Percentiles rank a stretch among this genome's conserved stretches.
Conservation (phyloP, 2,113 vertebrate genomes). For the Clarias batrachus region DNA sequence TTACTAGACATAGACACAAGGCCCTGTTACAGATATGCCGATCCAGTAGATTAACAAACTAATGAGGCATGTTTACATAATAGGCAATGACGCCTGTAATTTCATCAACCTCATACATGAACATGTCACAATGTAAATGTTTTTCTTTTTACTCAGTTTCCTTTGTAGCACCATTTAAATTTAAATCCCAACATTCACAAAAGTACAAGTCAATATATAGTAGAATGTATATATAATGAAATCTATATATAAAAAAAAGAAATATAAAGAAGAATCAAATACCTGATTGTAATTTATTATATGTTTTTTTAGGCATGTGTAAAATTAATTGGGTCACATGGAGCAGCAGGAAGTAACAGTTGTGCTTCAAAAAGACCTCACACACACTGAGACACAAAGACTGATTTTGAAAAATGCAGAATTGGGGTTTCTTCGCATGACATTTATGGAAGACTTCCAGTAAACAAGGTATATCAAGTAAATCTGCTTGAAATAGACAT, state of each 20-base stretch:
- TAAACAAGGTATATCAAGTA: neutral
- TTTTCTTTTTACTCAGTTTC: constrained; percentile 13
- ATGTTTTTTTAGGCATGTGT: neutral
- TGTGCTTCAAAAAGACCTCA: constrained; percentile 21
- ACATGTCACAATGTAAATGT: neutral
- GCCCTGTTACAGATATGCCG: neutral
- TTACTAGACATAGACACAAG: neutral
- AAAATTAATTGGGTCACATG: constrained; percentile 29
- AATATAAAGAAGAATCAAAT: neutral
- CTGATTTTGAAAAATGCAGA: constrained; percentile 34
- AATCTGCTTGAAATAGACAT: neutral
- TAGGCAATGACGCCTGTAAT: neutral
- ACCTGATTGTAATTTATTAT: neutral
- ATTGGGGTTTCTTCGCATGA: neutral
- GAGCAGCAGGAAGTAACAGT: constrained; percentile 42
- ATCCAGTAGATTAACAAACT: neutral
- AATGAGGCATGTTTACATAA: neutral
- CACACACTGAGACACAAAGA: neutral
- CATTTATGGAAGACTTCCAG: neutral
- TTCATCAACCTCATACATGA: neutral
- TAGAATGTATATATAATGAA: too few species aligned
- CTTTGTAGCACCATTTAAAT: neutral
- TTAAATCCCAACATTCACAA: neutral
- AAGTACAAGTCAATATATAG: neutral
- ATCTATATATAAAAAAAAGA: neutral